Base-by-base conservation (phyloP, 1,140 invertebrate genomes). In the Heterodera schachtii region DNA sequence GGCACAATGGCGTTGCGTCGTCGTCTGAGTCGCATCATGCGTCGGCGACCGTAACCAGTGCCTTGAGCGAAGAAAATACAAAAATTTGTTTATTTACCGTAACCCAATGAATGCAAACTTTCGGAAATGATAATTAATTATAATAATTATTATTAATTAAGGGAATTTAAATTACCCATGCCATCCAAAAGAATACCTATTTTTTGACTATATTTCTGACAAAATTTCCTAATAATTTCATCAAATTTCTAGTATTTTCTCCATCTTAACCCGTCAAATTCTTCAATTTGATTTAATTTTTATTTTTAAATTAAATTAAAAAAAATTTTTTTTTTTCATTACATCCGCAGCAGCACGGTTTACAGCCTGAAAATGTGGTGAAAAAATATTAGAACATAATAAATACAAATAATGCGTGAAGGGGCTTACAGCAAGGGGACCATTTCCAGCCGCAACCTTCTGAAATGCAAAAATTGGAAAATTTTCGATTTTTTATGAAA, bases 21-120 rank as follows among this genome's bases (percentile, higher is more conserved):
- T 52, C 73, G 60, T 11, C 60, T 21, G 47, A 52, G 75, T 13
- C 75, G 75, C 57, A 71, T 41, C 69, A 71, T 21, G 16, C 78
- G 78, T n/a, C 78, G 60, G 21, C 78, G 78, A 79, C 78, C 78
- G 49, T 79, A 79, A 6, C 78, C 78, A 44, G 67, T 79, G 78
- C 78, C 78, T 79, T 52, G 49, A 52, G 49, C 49, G 11, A 11
- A 52, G 2, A 52, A 52, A 11, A 8, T 49, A 11, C 11, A 52
- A 52, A 0, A 52, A 52, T 52, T 52, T 52, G 6, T 52, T 6
- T 52, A 11, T 52, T 52, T 11, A 52, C 49, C 49, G 11, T 52
- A 52, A 8, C 2, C 2, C 2, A 52, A 52, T 8, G 11, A 8
- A 11, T 6, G 6, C 0, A 11, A 11, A 52, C 49, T 11, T 31